Base-by-base conservation (phyloP, 2,797 vertebrate species). In the Mormyrus proboscirostris region DNA sequence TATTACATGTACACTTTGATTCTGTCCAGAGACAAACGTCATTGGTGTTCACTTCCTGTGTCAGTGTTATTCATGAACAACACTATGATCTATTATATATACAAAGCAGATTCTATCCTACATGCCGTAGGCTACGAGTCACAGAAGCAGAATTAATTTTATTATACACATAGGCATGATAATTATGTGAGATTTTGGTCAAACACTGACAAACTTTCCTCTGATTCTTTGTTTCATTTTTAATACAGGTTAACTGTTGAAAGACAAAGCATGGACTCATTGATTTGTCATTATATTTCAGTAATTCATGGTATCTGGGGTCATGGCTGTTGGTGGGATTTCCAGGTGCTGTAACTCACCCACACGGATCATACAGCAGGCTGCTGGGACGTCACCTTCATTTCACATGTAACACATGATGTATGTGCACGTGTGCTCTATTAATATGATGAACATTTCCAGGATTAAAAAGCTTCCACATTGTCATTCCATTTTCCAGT, bases 31-130 rank as follows among this genome's bases (percentile, higher is more conserved):
- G 97, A 99, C 98, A 99, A 98, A 99, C 98, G 97, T 98, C 96
- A 96, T 96, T 96, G 96, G 96, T 96, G 96, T 97, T 97, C 96
- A 96, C 96, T 97, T 96, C 95, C 95, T 96, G 96, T 96, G 95
- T 97, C 97, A 98, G 97, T 99, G 99, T 99, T 99, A 99, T 99
- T 99, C 98, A 99, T 99, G 98, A 99, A 99, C 96, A 97, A 97
- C 96, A 95, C 97, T 98, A 97, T 99, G 98, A 99, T 99, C 97
- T 99, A 99, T 99, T 99, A 99, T 98, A 99, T 97, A 99, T 98
- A 99, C 97, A 99, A 98, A 98, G 98, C 97, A 97, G 97, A 99
- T 99, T 98, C 97, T 97, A 97, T 93, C 96, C 97, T 94, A 96
- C 96, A 97, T 93, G 97, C 98, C 96, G 65, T 93, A 41, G 98